Evolutionary conservation across 1,140 invertebrate species (phyloP).

Genomic region (Holcopasites calliopsidis): DNA sequence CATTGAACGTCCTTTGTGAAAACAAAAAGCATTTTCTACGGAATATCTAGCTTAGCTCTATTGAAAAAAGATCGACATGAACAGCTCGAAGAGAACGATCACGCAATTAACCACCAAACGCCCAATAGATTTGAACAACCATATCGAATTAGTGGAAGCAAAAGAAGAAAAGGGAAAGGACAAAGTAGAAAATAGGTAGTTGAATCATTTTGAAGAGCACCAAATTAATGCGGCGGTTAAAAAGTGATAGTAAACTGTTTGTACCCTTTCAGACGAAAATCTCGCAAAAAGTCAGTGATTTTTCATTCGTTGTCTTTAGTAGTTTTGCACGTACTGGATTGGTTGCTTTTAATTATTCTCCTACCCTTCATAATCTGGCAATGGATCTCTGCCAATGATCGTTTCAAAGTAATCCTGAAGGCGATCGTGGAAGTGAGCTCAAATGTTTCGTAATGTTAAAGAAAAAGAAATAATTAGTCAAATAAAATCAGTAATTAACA

Average conservation of each 20-base stretch:
- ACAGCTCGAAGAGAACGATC: neutral
- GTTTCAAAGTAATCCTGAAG: conserved; percentile 46
- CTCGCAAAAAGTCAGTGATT: neutral
- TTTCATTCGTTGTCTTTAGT: neutral
- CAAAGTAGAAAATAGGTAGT: neutral
- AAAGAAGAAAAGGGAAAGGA: neutral
- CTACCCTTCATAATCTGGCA: conserved; percentile 56
- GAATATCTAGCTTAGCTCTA: too few species aligned
- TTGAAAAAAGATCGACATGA: neutral
- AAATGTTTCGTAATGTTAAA: too few species aligned
- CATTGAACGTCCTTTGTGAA: neutral
- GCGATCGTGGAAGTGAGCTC: conserved; percentile 62
- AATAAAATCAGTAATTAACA: too few species aligned
- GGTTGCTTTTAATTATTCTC: conserved; percentile 48
- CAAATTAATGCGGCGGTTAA: neutral
- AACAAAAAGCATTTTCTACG: neutral
- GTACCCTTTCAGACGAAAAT: neutral
- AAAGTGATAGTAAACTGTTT: neutral
- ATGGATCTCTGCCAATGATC: conserved; percentile 56
- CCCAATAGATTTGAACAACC: neutral
- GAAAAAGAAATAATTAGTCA: too few species aligned
- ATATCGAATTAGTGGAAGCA: neutral
- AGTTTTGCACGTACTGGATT: conserved; percentile 53
- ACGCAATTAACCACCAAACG: neutral
- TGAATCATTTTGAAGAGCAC: neutral